These are phyloP conservation scores for Cisticola juncidis DNA, from an alignment of 2,113 vertebrate species.

Conservation along the genomic window DNA sequence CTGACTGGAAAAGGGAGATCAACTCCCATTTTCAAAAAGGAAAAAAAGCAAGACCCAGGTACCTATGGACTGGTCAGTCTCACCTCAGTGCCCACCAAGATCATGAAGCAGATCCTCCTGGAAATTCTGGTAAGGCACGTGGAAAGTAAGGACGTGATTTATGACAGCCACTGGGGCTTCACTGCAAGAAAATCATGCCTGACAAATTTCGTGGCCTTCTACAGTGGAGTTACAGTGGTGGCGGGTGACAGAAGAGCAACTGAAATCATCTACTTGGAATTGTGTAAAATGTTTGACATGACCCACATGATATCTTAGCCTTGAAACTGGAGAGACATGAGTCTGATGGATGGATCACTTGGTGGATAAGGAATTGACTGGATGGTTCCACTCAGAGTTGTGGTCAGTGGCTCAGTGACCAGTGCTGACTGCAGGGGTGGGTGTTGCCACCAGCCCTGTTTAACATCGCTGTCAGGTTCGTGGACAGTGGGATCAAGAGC, in stretches of 20 bases:
- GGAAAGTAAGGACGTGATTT: not conserved
- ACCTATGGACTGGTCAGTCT: not conserved
- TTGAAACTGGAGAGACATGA: not conserved
- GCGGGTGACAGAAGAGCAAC: not conserved
- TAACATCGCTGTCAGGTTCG: fast-evolving
- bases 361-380: fast-evolving
- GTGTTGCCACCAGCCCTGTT: too few species aligned
- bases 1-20: not conserved
- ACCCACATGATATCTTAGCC: too few species aligned
- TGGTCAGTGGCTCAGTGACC: not conserved
- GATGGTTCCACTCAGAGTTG: fast-evolving
- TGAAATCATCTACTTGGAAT: not conserved
- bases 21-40: not conserved
- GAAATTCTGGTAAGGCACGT: fast-evolving
- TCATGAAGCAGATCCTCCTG: not conserved
- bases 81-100: not conserved
- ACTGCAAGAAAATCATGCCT: not conserved
- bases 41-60: not conserved
- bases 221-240: too few species aligned
- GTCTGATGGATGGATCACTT: not conserved
- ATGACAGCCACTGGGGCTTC: not conserved
- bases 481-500: fast-evolving
- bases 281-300: not conserved
- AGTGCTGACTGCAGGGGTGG: not conserved
- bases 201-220: not conserved